phyloP scores from a whole-genome alignment of 2,113 vertebrate genomes.

The Rousettus leschenaultii region DNA sequence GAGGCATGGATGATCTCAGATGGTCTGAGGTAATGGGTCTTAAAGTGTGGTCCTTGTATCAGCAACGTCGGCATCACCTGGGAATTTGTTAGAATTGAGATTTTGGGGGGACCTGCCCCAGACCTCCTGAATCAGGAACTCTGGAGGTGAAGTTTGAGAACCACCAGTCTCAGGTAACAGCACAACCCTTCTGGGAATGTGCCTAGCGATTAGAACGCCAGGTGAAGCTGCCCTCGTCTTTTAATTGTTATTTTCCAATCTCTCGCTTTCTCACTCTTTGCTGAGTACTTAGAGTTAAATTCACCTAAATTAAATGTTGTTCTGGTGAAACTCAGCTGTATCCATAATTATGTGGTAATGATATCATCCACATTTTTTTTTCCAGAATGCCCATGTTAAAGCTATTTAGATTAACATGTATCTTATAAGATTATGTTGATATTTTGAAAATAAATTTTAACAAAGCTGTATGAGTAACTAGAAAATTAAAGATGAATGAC shows the following conservation, averaged over 20 bases:
- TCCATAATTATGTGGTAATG: slow-evolving; percentile 48
- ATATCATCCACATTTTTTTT: not conserved
- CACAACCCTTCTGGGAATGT: not conserved
- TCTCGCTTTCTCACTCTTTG: not conserved
- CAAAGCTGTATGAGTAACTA: not conserved
- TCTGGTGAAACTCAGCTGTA: not conserved
- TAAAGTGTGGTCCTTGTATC: not conserved
- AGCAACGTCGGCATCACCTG: not conserved
- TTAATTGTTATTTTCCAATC: not conserved
- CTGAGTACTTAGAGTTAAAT: slow-evolving; percentile 20
- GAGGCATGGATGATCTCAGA: not conserved
- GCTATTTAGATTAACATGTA: not conserved
- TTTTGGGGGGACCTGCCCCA: not conserved
- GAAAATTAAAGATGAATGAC: not conserved
- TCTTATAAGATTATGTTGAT: not conserved
- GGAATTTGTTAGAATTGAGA: not conserved
- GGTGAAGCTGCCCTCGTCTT: not conserved
- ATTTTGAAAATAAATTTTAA: not conserved
- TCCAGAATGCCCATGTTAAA: slow-evolving; percentile 1
- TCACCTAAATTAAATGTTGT: slow-evolving; percentile 27
- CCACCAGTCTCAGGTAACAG: not conserved
- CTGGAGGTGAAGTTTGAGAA: not conserved
- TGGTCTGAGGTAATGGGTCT: not conserved
- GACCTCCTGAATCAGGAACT: not conserved
- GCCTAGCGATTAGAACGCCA: not conserved